Conservation (phyloP, 2,113 vertebrate genomes). For the Malaclemys terrapin region DNA sequence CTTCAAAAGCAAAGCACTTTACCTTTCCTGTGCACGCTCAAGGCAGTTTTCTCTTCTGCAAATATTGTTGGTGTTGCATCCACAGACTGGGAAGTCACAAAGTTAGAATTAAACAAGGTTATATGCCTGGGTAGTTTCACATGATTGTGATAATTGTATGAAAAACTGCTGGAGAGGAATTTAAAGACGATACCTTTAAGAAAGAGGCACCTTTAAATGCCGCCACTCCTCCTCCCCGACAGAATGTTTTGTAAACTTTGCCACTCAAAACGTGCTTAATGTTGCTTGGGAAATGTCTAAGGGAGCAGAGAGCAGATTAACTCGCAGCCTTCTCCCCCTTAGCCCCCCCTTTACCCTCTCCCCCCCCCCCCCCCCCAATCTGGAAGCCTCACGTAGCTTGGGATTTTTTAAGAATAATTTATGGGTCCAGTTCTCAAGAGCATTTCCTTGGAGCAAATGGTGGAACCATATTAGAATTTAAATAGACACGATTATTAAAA, state of each 20-base stretch:
- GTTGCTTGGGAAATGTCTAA: not conserved
- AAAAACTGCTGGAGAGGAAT: not conserved
- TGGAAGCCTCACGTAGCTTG: conserved; percentile 56
- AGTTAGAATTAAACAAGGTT: not conserved
- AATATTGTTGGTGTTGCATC: not conserved
- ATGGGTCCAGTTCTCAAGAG: conserved; percentile 74
- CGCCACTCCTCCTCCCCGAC: not conserved
- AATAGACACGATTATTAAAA: conserved; percentile 77
- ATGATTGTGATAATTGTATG: not conserved
- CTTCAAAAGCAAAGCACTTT: not conserved
- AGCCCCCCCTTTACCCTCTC: not conserved
- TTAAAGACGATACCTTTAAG: not conserved
- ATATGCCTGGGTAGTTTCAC: not conserved
- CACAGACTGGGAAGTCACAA: not conserved
- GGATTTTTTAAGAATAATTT: conserved; percentile 74
- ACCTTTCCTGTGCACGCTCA: not conserved
- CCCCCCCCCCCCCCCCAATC: not conserved
- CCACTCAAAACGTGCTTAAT: not conserved
- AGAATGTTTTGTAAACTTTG: not conserved
- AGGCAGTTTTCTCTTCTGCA: not conserved
- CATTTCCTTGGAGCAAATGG: conserved; percentile 68
- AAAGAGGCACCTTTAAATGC: no score
- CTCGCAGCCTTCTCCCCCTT: conserved; percentile 7
- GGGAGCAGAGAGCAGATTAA: not conserved
- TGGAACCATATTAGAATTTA: conserved; percentile 74